phyloP scores from a whole-genome alignment of 2,797 vertebrate genomes.

The Craterocephalus amniculus region DNA sequence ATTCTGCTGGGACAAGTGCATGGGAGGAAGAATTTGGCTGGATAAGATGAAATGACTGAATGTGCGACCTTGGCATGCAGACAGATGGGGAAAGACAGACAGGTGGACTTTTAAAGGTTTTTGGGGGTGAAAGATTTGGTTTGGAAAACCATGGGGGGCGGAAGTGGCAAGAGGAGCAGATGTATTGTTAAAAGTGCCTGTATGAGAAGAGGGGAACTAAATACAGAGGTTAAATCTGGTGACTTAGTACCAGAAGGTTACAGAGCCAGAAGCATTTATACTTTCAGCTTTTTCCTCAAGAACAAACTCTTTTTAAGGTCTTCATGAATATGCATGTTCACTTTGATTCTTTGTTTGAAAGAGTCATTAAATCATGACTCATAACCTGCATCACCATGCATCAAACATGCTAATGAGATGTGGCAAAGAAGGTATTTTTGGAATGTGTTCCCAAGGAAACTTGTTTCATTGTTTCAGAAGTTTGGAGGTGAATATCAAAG shows the following conservation, averaged over 20 bases:
- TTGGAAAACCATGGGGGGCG: conserved; percentile 4
- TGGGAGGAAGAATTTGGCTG: conserved; percentile 63
- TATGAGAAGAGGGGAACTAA: background rate
- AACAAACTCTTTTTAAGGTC: conserved; percentile 19
- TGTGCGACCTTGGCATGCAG: conserved; percentile 59
- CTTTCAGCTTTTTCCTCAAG: conserved; percentile 9
- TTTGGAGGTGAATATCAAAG: conserved; percentile 61
- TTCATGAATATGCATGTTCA: conserved; percentile 36
- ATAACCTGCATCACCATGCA: conserved; percentile 56
- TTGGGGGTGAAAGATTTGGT: conserved; percentile 29
- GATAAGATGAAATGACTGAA: conserved; percentile 62
- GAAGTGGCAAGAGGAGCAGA: conserved; percentile 25
- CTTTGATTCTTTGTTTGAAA: conserved; percentile 46
- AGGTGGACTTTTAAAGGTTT: conserved; percentile 64
- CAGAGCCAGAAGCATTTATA: conserved; percentile 2
- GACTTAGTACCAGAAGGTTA: background rate
- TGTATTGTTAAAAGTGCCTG: conserved; percentile 24
- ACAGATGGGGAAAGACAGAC: conserved; percentile 34
- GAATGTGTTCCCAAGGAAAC: conserved; percentile 45
- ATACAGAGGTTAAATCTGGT: conserved; percentile 11
- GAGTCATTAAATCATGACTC: conserved; percentile 41
- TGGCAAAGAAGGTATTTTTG: conserved; percentile 49
- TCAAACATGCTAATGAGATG: conserved; percentile 58
- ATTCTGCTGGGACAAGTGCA: conserved; percentile 44
- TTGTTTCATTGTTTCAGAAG: conserved; percentile 54